Evolutionary conservation across 2,797 vertebrate species (phyloP), one percentile per base, ranked within the genome.

Genomic region (Thripadectes ignobilis): DNA sequence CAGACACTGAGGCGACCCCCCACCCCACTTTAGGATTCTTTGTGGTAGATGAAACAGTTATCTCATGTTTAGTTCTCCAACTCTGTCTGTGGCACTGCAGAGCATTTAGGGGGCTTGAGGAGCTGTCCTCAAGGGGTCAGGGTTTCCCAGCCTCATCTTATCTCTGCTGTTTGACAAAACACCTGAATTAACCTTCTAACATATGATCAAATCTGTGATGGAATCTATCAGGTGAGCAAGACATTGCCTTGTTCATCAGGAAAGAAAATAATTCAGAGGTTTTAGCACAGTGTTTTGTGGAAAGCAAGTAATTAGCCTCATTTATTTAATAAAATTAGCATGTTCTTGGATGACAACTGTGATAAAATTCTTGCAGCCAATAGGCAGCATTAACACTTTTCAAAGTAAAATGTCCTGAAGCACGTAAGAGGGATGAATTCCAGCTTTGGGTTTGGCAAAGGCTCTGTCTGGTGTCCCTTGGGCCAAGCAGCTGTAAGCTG

Each of bases 221-320:
- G 55, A 61, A 66, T 66, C 65, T 71, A 23, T 39, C 80, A 43
- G 23, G 29, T 59, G 71, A 84, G 43, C 67, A 79, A 87, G 63
- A 29, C 39, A 32, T 36, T 1, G 4, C 34, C 48, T 94, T 79
- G 48, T 48, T 93, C 59, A n/a, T 82, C 81, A 82, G 63, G 59
- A 82, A 85, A 93, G 41, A 71, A 95, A 76, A 89, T 87, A 51
- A 76, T 79, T 91, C 36, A 79, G 54, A 45, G 57, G 59, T 85
- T 89, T 82, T 66, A 91, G 62, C 36, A 20, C 59, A 62, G 38
- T 14, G 9, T 73, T 94, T 85, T 45, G 65, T 72, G 34, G 88
- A 76, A 91, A 88, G n/a, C 71, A 94, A 92, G 83, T 88, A 82
- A 83, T 94, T 78, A 63, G 21, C 76, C 48, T 93, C 68, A 63